phyloP scores from a whole-genome alignment of 2,797 vertebrate species.

The Anolis apletophallus region DNA sequence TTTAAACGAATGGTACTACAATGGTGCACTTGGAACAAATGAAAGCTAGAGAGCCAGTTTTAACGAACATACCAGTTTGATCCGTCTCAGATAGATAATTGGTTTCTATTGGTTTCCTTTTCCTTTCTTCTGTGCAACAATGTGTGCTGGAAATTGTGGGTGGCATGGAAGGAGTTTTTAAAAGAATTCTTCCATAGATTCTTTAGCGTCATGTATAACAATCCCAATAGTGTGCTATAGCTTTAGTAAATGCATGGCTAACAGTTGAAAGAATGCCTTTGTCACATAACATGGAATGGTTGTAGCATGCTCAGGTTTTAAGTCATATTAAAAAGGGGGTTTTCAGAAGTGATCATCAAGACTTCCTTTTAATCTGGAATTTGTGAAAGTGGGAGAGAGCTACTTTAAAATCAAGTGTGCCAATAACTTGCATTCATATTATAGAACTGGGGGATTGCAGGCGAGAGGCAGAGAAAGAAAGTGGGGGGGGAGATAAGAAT shows the following conservation, averaged over 20 bases:
- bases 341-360: background rate
- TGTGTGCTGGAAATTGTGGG: background rate
- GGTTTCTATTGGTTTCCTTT: conserved; percentile 45
- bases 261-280: conserved; percentile 56
- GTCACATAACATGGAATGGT: conserved; percentile 38
- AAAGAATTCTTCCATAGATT: conserved; percentile 23
- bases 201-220: conserved; percentile 1
- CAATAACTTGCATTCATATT: background rate
- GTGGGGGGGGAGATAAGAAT: no score
- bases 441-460: no score
- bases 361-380: conserved; percentile 11
- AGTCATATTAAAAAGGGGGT: conserved; percentile 15
- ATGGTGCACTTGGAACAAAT: conserved; percentile 13
- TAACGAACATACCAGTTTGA: conserved; percentile 7
- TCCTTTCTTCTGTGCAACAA: conserved; percentile 26
- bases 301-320: conserved; percentile 63
- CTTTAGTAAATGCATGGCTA: conserved; percentile 57
- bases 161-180: background rate
- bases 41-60: conserved; percentile 12
- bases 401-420: conserved; percentile 5
- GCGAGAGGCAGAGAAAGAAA: no score
- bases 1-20: conserved; percentile 23
- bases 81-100: conserved; percentile 34
- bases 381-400: background rate
- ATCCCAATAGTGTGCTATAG: conserved; percentile 15